Base-by-base conservation (phyloP, 2,888 invertebrate species). In the Brenthis hecate region DNA sequence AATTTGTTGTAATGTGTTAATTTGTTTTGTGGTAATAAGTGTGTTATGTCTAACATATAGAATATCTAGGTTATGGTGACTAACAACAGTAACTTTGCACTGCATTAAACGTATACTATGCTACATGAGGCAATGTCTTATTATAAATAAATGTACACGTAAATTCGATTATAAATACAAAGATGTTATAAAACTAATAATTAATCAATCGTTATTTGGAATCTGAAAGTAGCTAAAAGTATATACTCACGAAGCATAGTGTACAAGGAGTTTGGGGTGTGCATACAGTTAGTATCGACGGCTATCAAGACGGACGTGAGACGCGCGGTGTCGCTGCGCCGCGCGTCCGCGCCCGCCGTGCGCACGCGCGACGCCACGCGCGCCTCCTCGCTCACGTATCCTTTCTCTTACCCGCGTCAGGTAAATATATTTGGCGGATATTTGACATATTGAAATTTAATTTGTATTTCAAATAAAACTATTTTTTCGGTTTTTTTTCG, bases 251-350 rank as follows among this genome's bases (percentile, higher is more conserved):
- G 56, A 55, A 70, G 56, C 64, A 67, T 63, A 23, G 66, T 69
- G 55, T 65, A 70, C 69, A 64, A 28, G 56, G 67, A 62, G 64
- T 66, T 69, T 67, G 66, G 65, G 70, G 74, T 73, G 54, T 67
- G 71, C 58, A 72, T 78, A 81, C 94, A 97, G 96, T 94, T 97
- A 87, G 94, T 97, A 93, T 95, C 95, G 86, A 94, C 95, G 83
- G 95, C 95, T 78, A 93, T 97, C 94, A 96, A 96, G 94, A 96
- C 95, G 81, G 96, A 96, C 89, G 93, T 96, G 88, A 88, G 89
- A 77, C 90, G 88, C 79, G 90, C 92, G 75, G 85, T 94, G 81
- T 80, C 82, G 67, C 73, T 88, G 80, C 86, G 92, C 53, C 88
- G 92, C 81, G 87, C 94, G 79, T 85, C 92, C 69, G 85, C 91